Percentiles rank a stretch among this genome's conserved stretches.
Conservation (phyloP, 2,113 vertebrate genomes). For the Tretioscincus oriximinensis region DNA sequence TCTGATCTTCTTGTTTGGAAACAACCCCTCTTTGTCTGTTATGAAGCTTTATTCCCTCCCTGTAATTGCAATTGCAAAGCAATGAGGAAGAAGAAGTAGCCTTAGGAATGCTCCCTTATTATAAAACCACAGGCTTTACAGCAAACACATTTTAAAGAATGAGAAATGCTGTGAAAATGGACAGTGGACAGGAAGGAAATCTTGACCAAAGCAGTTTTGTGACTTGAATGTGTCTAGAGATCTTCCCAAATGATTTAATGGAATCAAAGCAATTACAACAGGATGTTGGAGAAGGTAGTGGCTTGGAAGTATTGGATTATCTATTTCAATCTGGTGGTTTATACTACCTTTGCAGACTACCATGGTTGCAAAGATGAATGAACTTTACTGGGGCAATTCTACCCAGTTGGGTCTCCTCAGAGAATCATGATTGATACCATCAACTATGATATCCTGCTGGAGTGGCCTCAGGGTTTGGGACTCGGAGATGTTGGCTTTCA, state of each 20-base stretch:
- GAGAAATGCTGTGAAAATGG: constrained; percentile 9
- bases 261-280: not conserved
- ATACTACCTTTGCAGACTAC: no score
- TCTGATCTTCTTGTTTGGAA: not conserved
- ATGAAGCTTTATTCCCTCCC: not conserved
- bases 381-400: no score
- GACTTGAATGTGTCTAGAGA: not conserved
- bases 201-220: not conserved
- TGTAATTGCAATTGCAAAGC: not conserved
- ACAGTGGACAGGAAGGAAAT: not conserved
- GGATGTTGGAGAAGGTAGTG: no score
- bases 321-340: no score
- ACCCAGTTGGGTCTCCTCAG: no score
- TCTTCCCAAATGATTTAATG: not conserved
- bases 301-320: no score
- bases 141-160: not conserved
- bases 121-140: constrained; percentile 11
- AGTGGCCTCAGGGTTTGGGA: no score
- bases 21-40: not conserved
- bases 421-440: no score
- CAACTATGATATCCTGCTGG: no score
- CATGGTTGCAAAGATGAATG: no score
- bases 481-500: no score
- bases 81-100: not conserved
- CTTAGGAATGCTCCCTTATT: not conserved